phyloP scores from a whole-genome alignment of 2,888 invertebrate species.

The Lasioglossum villosulum region DNA sequence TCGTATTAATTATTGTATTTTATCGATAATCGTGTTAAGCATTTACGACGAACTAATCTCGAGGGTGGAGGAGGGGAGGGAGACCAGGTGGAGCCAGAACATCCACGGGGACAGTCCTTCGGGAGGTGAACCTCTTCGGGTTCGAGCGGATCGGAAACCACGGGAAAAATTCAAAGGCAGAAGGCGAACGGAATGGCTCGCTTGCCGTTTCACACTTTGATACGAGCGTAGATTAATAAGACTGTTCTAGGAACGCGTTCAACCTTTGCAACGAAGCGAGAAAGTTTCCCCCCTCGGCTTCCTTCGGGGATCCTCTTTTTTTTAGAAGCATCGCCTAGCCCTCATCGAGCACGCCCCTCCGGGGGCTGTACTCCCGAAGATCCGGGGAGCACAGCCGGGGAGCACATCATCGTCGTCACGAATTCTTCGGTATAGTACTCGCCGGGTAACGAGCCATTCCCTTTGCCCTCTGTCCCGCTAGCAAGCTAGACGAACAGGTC shows the following conservation, averaged over 20 bases:
- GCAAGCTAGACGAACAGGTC: conserved; percentile 54
- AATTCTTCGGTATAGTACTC: not conserved
- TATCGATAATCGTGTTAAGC: conserved; percentile 61
- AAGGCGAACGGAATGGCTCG: conserved; percentile 19
- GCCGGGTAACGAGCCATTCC: conserved; percentile 45
- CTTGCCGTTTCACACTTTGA: conserved; percentile 24
- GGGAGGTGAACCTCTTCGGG: not conserved
- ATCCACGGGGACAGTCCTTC: not conserved
- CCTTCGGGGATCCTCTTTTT: not conserved
- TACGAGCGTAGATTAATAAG: conserved; percentile 35
- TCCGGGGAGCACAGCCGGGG: not conserved
- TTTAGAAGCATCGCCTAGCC: conserved; percentile 5
- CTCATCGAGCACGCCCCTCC: not conserved
- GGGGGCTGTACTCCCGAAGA: not conserved
- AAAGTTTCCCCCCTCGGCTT: not conserved
- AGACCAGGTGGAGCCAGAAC: not conserved
- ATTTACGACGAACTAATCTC: conserved; percentile 53
- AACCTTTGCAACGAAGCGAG: conserved; percentile 30
- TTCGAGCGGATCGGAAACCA: conserved; percentile 5
- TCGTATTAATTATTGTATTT: conserved; percentile 58
- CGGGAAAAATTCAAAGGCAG: not conserved
- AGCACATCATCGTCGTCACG: not conserved
- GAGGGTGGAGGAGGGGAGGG: conserved; percentile 17
- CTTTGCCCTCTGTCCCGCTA: conserved; percentile 40
- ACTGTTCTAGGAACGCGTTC: not conserved